These are phyloP conservation scores for Spea bombifrons DNA, from an alignment of 2,113 vertebrate genomes.

Conservation along the genomic window DNA sequence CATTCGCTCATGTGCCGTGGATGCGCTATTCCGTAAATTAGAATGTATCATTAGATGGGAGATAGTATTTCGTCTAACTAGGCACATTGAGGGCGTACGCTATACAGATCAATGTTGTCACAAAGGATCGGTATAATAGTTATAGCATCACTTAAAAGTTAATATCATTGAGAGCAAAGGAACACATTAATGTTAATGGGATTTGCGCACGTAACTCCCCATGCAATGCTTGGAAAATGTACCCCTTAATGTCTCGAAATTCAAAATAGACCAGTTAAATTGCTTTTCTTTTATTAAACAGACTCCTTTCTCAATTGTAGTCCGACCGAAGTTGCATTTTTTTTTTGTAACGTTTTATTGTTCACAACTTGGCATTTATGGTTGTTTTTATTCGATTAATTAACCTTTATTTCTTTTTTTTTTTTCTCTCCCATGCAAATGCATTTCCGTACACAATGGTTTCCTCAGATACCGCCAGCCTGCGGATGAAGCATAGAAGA, in stretches of 20 bases:
- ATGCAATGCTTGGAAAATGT: constrained; percentile 53
- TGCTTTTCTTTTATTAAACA: constrained; percentile 54
- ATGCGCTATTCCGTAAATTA: constrained; percentile 56
- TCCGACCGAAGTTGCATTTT: constrained; percentile 50
- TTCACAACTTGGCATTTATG: constrained; percentile 44
- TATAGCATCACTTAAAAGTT: constrained; percentile 59
- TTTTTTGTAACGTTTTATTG: constrained; percentile 49
- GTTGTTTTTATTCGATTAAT: constrained; percentile 50
- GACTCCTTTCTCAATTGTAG: constrained; percentile 53
- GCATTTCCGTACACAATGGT: constrained; percentile 34
- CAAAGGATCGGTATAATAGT: constrained; percentile 57
- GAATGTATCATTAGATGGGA: constrained; percentile 54
- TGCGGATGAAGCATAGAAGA: constrained; percentile 20
- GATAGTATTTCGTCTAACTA: constrained; percentile 50
- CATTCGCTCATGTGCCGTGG: constrained; percentile 52
- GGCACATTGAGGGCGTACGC: constrained; percentile 47
- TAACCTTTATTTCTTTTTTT: constrained; percentile 47
- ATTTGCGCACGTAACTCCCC: constrained; percentile 58
- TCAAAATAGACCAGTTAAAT: constrained; percentile 46
- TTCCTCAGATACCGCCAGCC: constrained; percentile 27
- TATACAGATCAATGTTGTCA: constrained; percentile 50
- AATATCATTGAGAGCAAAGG: constrained; percentile 53
- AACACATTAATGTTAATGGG: constrained; percentile 56
- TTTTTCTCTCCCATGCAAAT: constrained; percentile 41
- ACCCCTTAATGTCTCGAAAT: constrained; percentile 52